Evolutionary conservation across 2,797 vertebrate species (phyloP), one percentile per base, ranked within the genome.

Genomic region (Halcyon leucocephala): DNA sequence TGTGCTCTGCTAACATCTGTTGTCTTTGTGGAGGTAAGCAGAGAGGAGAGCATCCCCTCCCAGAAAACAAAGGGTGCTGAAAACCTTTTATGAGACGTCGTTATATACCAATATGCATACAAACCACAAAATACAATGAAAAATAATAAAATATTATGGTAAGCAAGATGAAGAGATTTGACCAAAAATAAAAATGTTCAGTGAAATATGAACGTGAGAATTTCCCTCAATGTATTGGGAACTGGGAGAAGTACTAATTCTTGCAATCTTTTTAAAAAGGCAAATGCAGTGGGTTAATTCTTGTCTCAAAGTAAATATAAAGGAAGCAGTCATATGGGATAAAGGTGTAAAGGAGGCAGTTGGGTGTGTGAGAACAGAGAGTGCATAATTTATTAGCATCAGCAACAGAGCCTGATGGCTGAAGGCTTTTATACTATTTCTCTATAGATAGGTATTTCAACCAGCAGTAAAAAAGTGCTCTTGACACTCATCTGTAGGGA

Each of bases 401-500:
- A 96, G 93, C 94, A 73, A 78, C 84, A 70, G 6, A 15, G 90
- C 81, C 94, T 96, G 96, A 97, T 95, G 96, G 94, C 92, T 11
- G n/a, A 97, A 94, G 95, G 97, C 97, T 98, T 98, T 97, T 97
- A 96, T 96, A 98, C 96, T 91, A 64, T 96, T 74, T n/a, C 97
- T 46, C 95, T 97, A 97, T 98, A 97, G 97, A 97, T 98, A 97
- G 95, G 95, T 96, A 93, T 97, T 98, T 98, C 97, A 98, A 96
- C 95, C 93, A 97, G 97, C 94, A 94, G 97, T 96, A 96, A 98
- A 98, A 98, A 98, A 97, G 93, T 82, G 9, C 97, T 97, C 97
- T 98, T 98, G 98, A 98, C 97, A 97, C 95, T 97, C 97, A 98
- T 98, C 97, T 97, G 93, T 94, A 96, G 97, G 97, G 95, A 95